Percentiles rank a stretch among this genome's conserved stretches.
Evolutionary conservation across 2,113 vertebrate genomes (phyloP).

Genomic region (Prietella phreatophila): DNA sequence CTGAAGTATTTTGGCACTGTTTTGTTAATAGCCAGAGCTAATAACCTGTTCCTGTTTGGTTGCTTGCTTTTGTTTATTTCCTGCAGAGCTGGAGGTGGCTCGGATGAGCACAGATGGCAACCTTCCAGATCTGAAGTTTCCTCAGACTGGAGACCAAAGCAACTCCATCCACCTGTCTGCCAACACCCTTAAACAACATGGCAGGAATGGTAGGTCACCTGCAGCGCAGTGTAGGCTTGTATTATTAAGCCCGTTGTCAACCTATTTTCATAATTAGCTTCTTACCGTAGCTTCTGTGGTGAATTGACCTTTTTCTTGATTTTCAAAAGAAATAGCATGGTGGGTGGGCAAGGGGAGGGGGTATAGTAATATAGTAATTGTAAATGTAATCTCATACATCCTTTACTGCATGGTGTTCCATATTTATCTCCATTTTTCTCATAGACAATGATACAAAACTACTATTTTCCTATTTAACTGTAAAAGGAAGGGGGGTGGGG

Average conservation of each 20-base stretch:
- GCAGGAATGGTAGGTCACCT: constrained; percentile 83
- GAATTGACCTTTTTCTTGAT: not conserved
- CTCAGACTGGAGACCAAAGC: constrained; percentile 84
- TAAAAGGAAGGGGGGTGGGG: no score
- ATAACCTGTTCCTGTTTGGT: not conserved
- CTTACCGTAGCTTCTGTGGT: not conserved
- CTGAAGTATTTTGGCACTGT: not conserved
- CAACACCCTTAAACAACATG: constrained; percentile 94
- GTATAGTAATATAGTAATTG: no score
- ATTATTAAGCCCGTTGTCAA: not conserved
- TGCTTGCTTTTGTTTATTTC: constrained; percentile 46
- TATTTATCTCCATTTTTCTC: no score
- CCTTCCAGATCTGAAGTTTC: constrained; percentile 92
- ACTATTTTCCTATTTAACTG: no score
- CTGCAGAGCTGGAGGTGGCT: constrained; percentile 90
- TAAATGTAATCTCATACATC: no score
- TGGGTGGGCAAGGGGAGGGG: no score
- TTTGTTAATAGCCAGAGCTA: not conserved
- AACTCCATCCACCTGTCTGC: constrained; percentile 93
- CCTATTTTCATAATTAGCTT: not conserved
- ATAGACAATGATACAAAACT: no score
- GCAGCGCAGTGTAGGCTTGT: no score
- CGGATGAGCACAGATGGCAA: constrained; percentile 95
- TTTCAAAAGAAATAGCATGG: no score
- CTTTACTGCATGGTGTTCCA: no score